Conservation (phyloP, 2,888 invertebrate genomes). For the Lobophora halterata region DNA sequence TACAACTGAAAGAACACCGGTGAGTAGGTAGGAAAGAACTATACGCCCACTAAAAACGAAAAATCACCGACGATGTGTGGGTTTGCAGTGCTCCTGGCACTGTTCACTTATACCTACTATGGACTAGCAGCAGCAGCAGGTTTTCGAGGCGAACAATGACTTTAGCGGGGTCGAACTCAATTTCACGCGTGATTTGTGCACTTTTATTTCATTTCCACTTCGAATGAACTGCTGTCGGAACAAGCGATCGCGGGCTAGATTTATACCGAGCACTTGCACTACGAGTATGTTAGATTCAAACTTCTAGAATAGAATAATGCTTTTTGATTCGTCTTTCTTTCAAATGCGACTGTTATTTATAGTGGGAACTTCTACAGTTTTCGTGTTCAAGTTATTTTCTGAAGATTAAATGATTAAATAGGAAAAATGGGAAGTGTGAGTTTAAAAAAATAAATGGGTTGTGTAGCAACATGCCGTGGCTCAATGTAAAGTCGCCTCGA, state of each 20-base stretch:
- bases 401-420: slow-evolving; percentile 40
- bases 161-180: slow-evolving; percentile 70
- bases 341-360: slow-evolving; percentile 21
- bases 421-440: slow-evolving; percentile 50
- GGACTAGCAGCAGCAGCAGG: slow-evolving; percentile 42
- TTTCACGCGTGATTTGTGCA: slow-evolving; percentile 78
- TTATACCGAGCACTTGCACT: slow-evolving; percentile 31
- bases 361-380: slow-evolving; percentile 23
- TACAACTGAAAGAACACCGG: slow-evolving; percentile 16
- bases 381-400: slow-evolving; percentile 35
- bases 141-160: slow-evolving; percentile 60
- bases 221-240: slow-evolving; percentile 47
- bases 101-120: slow-evolving; percentile 29
- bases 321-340: slow-evolving; percentile 21
- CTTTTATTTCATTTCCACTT: slow-evolving; percentile 72
- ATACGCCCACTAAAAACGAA: slow-evolving; percentile 11
- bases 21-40: slow-evolving; percentile 9
- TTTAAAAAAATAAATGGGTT: slow-evolving; percentile 64
- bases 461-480: slow-evolving; percentile 59
- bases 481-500: slow-evolving; percentile 56
- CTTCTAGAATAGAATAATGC: slow-evolving; percentile 19
- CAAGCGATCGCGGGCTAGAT: slow-evolving; percentile 35
- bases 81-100: slow-evolving; percentile 34
- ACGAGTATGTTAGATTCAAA: slow-evolving; percentile 24
- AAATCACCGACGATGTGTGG: slow-evolving; percentile 18